Conservation (phyloP, 2,113 vertebrate species). For the Patagioenas fasciata region DNA sequence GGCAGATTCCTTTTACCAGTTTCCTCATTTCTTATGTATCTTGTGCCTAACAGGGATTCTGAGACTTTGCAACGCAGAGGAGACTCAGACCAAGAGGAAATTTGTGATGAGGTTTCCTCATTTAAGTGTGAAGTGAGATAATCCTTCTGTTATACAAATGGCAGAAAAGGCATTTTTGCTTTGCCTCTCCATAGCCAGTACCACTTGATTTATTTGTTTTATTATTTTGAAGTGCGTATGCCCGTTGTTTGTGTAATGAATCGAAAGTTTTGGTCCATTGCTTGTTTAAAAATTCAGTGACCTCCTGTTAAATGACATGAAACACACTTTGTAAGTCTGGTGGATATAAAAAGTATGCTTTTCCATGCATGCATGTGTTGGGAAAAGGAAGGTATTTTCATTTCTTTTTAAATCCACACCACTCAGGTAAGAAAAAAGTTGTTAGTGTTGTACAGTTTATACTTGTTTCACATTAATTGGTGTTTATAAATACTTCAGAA, state of each 20-base stretch:
- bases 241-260: conserved; percentile 55
- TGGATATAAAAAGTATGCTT: conserved; percentile 37
- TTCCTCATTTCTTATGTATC: not conserved
- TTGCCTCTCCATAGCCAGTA: not conserved
- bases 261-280: conserved; percentile 53
- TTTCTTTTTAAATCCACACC: not conserved
- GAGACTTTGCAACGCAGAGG: not conserved
- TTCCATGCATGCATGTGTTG: not conserved
- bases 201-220: not conserved
- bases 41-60: not conserved
- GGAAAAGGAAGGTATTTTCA: not conserved
- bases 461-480: conserved; percentile 28
- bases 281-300: conserved; percentile 53
- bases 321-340: conserved; percentile 17
- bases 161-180: not conserved
- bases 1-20: not conserved
- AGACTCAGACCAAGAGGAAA: not conserved
- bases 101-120: not conserved
- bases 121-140: not conserved
- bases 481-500: conserved; percentile 59
- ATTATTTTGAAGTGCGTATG: not conserved
- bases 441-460: not conserved
- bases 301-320: conserved; percentile 53
- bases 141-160: not conserved
- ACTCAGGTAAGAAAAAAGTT: not conserved